phyloP scores from a whole-genome alignment of 2,888 invertebrate genomes.

The Diplolepis rosae region DNA sequence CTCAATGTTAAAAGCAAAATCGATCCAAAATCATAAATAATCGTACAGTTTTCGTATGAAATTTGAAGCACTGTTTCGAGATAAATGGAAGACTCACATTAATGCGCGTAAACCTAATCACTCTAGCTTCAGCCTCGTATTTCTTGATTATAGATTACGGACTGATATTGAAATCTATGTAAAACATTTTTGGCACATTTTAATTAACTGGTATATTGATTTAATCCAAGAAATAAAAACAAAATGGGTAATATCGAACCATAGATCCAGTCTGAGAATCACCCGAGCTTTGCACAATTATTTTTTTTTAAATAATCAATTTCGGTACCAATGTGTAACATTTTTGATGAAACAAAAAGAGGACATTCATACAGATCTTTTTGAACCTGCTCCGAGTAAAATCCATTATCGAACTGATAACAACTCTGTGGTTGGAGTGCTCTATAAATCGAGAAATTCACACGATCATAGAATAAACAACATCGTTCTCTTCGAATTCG shows the following conservation, averaged over 20 bases:
- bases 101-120: background rate
- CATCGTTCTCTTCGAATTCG: background rate
- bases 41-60: background rate
- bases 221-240: background rate
- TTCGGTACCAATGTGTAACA: background rate
- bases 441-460: background rate
- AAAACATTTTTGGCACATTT: background rate
- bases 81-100: constrained; percentile 8
- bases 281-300: background rate
- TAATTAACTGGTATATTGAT: background rate
- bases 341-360: background rate
- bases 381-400: background rate
- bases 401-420: background rate
- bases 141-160: background rate
- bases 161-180: background rate
- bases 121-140: background rate
- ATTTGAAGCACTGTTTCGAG: background rate
- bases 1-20: too few relatives aligned
- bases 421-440: background rate
- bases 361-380: background rate
- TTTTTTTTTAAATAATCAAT: background rate
- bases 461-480: too few relatives aligned
- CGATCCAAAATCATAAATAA: background rate
- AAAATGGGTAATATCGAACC: background rate
- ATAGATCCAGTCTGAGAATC: background rate